These are phyloP conservation scores for Diabrotica undecimpunctata DNA, from an alignment of 1,140 invertebrate genomes.

Conservation along the genomic window DNA sequence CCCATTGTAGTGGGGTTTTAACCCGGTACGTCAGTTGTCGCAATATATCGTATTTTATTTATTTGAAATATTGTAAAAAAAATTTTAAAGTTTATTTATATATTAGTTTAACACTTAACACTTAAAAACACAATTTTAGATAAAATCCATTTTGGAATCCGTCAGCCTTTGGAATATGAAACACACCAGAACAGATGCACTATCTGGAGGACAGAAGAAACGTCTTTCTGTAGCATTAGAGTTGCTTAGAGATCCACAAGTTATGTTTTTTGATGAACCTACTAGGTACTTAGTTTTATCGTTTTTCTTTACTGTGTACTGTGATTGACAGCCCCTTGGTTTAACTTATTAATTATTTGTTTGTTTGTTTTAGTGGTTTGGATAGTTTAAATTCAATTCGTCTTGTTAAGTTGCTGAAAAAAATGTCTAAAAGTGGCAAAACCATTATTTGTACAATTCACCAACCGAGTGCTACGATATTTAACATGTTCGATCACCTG, in stretches of 20 bases:
- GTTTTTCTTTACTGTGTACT: no score
- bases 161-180: conserved; percentile 63
- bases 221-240: conserved; percentile 84
- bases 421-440: conserved; percentile 66
- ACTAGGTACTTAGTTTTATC: conserved; percentile 79
- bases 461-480: conserved; percentile 82
- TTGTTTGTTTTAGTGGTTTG: conserved; percentile 64
- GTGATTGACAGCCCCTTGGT: no score
- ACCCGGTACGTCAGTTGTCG: no score
- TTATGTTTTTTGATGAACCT: conserved; percentile 91
- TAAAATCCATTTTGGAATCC: conserved; percentile 68
- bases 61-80: no score
- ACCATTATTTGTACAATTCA: conserved; percentile 83
- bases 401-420: conserved; percentile 71
- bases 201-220: conserved; percentile 87
- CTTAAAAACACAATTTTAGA: no score
- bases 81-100: no score
- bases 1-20: no score
- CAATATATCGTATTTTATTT: no score
- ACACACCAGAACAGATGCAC: conserved; percentile 63
- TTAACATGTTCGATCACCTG: conserved; percentile 87
- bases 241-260: conserved; percentile 80
- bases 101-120: no score
- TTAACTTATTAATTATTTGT: no score
- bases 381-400: conserved; percentile 83